Evolutionary conservation across 2,113 vertebrate genomes (phyloP), one percentile per base, ranked within the genome.

Genomic region (Ceratotherium simum): DNA sequence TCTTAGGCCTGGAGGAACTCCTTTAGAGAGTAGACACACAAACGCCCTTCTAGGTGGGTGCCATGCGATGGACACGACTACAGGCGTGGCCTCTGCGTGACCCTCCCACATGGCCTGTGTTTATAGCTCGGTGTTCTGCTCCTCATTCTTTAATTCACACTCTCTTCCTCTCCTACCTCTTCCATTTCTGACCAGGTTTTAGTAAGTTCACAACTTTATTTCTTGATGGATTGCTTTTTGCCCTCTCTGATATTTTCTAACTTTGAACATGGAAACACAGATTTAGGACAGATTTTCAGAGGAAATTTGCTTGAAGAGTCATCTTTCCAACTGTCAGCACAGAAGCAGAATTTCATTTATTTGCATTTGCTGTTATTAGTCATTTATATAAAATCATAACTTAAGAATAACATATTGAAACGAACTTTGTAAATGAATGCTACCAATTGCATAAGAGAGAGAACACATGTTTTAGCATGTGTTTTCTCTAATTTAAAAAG

Each of bases 21-120:
- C 16, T 70, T 17, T 31, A 70, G 39, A 51, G 23, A 33, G 10
- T 2, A 94, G 64, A 31, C 13, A 31, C 8, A 3, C 65, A 75
- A 29, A 58, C 13, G 11, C 48, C 23, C 12, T 76, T 46, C 0
- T 7, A 51, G 54, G 2, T 1, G 18, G n/a, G 25, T 16, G 48
- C 36, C 21, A 23, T 17, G 1, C 1, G 0, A 48, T n/a, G 46
- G 48, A 29, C 13, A n/a, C 5, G 17, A 39, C 4, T 9, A 4
- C 11, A 64, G 67, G 51, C 2, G 6, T 42, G 33, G 20, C 27
- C 54, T 27, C 54, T 27, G 20, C 0, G 3, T 8, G 2, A 1
- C 62, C 10, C 1, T 64, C 54, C 20, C 33, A 8, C 4, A 1
- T 4, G 27, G 21, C 36, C 21, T 36, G 25, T 18, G 23, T 29